Evolutionary conservation across 1,140 invertebrate genomes (phyloP).

Genomic region (Neodiprion virginianus): DNA sequence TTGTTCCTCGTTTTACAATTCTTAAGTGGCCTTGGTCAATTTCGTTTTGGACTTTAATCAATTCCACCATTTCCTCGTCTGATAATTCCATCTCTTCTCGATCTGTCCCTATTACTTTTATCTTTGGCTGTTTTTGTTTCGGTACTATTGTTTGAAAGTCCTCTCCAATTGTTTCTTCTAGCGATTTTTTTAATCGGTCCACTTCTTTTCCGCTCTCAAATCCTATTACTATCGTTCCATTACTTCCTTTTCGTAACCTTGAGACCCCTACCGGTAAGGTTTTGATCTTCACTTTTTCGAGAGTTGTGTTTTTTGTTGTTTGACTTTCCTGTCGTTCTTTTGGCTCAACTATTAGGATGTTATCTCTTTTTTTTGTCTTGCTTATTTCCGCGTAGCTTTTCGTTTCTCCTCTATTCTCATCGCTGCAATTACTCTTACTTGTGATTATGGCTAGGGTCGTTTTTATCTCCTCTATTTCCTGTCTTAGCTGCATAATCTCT

Average conservation of each 20-base stretch:
- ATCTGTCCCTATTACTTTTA: slow-evolving; percentile 16
- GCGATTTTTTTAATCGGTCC: neutral
- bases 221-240: slow-evolving; percentile 11
- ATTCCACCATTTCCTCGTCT: slow-evolving; percentile 7
- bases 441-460: neutral
- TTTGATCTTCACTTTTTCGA: slow-evolving; percentile 5
- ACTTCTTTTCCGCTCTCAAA: slow-evolving; percentile 6
- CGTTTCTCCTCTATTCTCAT: too few species aligned
- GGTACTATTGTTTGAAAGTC: neutral
- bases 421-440: neutral
- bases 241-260: slow-evolving; percentile 3
- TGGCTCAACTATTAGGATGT: slow-evolving; percentile 10
- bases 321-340: slow-evolving; percentile 11
- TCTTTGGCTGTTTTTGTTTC: slow-evolving; percentile 16
- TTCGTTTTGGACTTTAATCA: slow-evolving; percentile 16
- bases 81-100: neutral
- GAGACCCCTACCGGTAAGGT: slow-evolving; percentile 13
- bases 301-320: neutral
- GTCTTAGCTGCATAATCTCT: too few species aligned
- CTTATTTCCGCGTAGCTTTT: neutral
- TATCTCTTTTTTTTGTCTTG: neutral
- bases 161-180: slow-evolving; percentile 14
- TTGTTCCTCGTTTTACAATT: slow-evolving; percentile 12
- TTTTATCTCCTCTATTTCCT: too few species aligned
- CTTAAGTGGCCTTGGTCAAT: slow-evolving; percentile 1